Evolutionary conservation across 2,113 vertebrate genomes (phyloP).

Genomic region (Brachypodius melanocephalos): DNA sequence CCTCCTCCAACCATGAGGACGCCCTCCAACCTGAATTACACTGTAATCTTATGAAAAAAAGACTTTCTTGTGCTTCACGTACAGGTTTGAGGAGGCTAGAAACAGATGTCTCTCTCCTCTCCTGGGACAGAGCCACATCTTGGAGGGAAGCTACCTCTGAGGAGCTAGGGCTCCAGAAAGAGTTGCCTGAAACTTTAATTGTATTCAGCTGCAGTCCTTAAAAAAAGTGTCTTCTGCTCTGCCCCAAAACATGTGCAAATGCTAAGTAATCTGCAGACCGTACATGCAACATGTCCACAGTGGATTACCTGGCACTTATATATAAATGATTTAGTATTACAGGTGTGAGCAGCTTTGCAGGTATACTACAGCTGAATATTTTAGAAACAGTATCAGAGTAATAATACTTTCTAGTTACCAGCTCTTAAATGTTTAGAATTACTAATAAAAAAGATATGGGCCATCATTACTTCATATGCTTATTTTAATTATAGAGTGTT

Average conservation of each 20-base stretch:
- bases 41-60: not conserved
- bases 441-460: not conserved
- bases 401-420: not conserved
- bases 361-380: not conserved
- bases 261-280: not conserved
- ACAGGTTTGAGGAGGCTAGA: not conserved
- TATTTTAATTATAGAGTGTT: not conserved
- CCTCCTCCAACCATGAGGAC: not conserved
- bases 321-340: not conserved
- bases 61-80: not conserved
- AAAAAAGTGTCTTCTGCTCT: not conserved
- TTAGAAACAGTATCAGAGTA: not conserved
- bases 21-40: not conserved
- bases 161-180: not conserved
- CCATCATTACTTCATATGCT: not conserved
- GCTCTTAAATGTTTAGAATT: not conserved
- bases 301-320: not conserved
- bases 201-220: not conserved
- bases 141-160: not conserved
- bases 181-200: not conserved
- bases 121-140: not conserved
- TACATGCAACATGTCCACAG: rapidly evolving
- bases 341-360: not conserved
- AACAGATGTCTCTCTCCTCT: not conserved
- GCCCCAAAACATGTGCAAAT: not conserved